Conservation (phyloP, 2,888 invertebrate species). For the Hofmannophila pseudospretella region DNA sequence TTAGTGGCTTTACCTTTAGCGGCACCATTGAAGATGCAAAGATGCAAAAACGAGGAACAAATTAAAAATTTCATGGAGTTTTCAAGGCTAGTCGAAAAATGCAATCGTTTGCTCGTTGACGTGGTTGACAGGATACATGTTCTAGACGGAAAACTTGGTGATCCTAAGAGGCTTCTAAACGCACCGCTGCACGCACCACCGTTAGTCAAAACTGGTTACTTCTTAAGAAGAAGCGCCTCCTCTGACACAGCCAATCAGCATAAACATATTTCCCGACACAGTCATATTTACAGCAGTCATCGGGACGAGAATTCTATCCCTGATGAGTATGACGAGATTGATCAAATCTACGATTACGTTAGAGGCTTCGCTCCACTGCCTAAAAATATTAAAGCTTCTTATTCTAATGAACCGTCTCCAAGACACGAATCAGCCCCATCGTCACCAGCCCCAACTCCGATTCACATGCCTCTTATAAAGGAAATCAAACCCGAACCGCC, state of each 20-base stretch:
- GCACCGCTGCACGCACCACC: conserved; percentile 62
- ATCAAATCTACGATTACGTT: conserved; percentile 97
- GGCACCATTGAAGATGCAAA: conserved; percentile 90
- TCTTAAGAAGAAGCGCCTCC: conserved; percentile 86
- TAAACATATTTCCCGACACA: conserved; percentile 70
- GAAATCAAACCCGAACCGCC: conserved; percentile 91
- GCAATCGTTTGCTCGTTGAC: conserved; percentile 83
- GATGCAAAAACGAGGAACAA: conserved; percentile 89
- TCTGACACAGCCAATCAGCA: conserved; percentile 84
- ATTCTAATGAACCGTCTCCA: conserved; percentile 61
- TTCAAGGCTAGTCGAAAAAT: conserved; percentile 86
- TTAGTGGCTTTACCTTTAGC: conserved; percentile 91
- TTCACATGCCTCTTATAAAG: conserved; percentile 71
- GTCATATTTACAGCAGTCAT: conserved; percentile 74
- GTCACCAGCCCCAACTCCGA: conserved; percentile 75
- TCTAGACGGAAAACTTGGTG: conserved; percentile 88
- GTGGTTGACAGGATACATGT: conserved; percentile 90
- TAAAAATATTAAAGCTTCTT: conserved; percentile 85
- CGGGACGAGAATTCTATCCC: conserved; percentile 82
- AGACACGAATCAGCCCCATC: conserved; percentile 77
- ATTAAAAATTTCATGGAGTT: conserved; percentile 86
- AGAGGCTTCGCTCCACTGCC: conserved; percentile 94
- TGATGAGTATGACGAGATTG: conserved; percentile 96
- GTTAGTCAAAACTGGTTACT: conserved; percentile 80
- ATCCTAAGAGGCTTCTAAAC: conserved; percentile 71